phyloP scores from a whole-genome alignment of 2,113 vertebrate species.

The Malurus melanocephalus region DNA sequence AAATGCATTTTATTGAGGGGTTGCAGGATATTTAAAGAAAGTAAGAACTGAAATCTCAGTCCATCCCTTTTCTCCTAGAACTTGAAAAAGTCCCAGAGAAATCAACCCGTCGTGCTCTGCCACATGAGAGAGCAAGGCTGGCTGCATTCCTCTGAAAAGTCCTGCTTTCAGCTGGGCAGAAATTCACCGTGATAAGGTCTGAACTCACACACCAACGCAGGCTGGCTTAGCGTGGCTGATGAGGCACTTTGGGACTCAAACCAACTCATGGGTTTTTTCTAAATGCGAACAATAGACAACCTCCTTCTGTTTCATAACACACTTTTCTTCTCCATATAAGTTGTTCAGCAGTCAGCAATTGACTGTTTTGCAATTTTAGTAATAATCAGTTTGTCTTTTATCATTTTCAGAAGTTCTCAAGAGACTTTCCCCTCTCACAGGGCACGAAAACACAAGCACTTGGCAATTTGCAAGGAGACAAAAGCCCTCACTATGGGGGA shows the following conservation, averaged over 20 bases:
- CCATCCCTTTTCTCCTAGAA: not conserved
- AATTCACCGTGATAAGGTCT: not conserved
- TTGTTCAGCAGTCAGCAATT: not conserved
- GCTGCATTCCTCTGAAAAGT: not conserved
- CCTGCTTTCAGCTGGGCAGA: not conserved
- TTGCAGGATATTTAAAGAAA: not conserved
- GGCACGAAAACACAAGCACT: not conserved
- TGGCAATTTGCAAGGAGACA: constrained; percentile 9
- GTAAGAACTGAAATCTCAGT: not conserved
- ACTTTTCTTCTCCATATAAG: constrained; percentile 40
- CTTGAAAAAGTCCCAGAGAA: not conserved
- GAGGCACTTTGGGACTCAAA: not conserved
- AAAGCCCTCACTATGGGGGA: not conserved
- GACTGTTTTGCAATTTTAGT: not conserved
- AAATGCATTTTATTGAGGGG: not conserved
- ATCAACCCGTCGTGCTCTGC: not conserved
- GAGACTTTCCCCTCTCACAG: not conserved
- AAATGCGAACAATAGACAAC: constrained; percentile 3
- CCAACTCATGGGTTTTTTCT: not conserved
- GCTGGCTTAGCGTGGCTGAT: not conserved
- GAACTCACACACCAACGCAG: not conserved
- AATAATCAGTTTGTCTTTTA: not conserved
- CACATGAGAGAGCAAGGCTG: not conserved
- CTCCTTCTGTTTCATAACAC: not conserved
- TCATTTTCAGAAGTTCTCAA: not conserved